phyloP scores from a whole-genome alignment of 2,888 invertebrate species.

The Busseola fusca region DNA sequence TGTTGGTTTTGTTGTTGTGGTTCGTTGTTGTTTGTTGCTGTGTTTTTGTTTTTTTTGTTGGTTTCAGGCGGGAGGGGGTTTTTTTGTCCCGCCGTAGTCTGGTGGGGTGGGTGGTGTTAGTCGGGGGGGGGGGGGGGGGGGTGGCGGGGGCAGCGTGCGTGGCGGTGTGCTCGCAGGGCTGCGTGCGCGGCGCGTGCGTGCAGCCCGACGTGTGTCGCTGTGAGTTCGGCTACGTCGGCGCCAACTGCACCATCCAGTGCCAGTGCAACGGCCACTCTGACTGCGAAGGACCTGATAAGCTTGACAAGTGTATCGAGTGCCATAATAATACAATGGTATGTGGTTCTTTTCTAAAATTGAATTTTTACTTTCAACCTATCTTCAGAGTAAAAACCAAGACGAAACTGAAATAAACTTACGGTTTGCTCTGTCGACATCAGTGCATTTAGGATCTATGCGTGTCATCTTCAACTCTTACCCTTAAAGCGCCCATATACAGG shows the following conservation, averaged over 20 bases:
- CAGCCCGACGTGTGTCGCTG: constrained; percentile 96
- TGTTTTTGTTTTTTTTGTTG: no score
- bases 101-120: no score
- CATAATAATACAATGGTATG: constrained; percentile 96
- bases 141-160: constrained; percentile 89
- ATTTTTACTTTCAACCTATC: background rate
- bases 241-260: constrained; percentile 97
- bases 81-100: no score
- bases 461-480: background rate
- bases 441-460: background rate
- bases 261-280: constrained; percentile 98
- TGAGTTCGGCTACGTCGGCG: constrained; percentile 98
- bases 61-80: no score
- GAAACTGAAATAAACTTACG: background rate
- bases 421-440: background rate
- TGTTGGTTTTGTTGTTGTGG: no score
- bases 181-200: constrained; percentile 95
- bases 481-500: background rate
- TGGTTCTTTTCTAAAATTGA: background rate
- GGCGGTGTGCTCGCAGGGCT: constrained; percentile 95
- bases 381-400: background rate
- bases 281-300: constrained; percentile 95
- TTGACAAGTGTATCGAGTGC: constrained; percentile 94
- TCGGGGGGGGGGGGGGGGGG: constrained; percentile 64
- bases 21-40: no score